A percentile compares a stretch with the other conserved stretches of the same genome.
Evolutionary conservation across 2,888 invertebrate species (phyloP).

Genomic region (Acanthosepion pharaonis): DNA sequence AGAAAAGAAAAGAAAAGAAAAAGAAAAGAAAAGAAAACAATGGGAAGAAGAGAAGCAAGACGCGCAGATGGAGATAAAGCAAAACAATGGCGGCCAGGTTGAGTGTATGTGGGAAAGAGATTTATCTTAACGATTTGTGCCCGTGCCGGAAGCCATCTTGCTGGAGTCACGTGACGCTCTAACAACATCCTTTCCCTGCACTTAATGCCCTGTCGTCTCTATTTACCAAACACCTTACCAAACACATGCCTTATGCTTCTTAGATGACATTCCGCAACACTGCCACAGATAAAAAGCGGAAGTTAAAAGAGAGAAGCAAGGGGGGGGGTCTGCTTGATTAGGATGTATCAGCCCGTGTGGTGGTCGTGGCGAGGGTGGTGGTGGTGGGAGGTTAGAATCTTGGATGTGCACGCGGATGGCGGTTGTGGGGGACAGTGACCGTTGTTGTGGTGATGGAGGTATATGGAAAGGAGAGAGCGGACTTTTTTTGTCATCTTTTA

Average conservation of each 20-base stretch:
- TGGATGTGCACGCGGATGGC: background rate
- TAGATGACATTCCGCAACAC: background rate
- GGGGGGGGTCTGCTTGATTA: background rate
- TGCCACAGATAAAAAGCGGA: background rate
- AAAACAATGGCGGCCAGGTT: background rate
- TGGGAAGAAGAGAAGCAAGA: background rate
- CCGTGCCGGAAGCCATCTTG: constrained; percentile 1
- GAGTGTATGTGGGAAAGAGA: background rate
- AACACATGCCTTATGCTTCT: background rate
- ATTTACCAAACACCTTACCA: background rate
- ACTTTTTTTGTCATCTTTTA: too few species aligned
- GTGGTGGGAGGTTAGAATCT: background rate
- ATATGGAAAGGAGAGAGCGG: background rate
- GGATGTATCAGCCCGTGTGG: background rate
- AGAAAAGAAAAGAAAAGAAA: background rate
- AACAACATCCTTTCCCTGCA: background rate
- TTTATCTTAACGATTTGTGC: background rate
- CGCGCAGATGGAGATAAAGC: background rate
- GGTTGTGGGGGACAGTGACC: background rate
- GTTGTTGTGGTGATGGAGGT: background rate
- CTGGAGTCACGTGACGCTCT: background rate
- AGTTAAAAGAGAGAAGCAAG: background rate
- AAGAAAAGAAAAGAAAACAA: background rate
- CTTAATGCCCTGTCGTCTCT: background rate
- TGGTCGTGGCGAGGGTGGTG: background rate